Evolutionary conservation across 2,797 vertebrate genomes (phyloP), one percentile per base, ranked within the genome.

Genomic region (Yasuhikotakia modesta): DNA sequence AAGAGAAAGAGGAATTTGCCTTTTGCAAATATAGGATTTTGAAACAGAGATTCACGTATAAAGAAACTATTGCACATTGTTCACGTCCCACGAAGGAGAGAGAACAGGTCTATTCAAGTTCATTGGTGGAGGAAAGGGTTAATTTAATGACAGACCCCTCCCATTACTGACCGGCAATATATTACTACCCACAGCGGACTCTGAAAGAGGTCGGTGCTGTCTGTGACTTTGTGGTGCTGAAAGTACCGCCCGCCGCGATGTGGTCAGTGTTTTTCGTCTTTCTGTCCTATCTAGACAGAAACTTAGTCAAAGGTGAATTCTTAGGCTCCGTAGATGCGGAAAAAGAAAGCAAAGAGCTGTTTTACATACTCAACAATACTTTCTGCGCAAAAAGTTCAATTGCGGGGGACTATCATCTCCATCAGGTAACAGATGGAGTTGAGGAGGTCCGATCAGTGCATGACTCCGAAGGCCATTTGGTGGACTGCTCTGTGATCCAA

Each of bases 161-260:
- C 94, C 92, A 84, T 86, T 75, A 74, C 73, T 74, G 83, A 82
- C 80, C 83, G 85, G 86, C 75, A 81, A 80, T 69, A 84, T 87
- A 88, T 92, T 91, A 90, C 90, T 86, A 84, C 87, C 91, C 89
- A 79, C 79, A n/a, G 67, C 19, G 55, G 81, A 76, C 61, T 74
- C 73, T 88, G 89, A 90, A 43, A 75, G 58, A 79, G 71, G 32
- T 45, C 80, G 91, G 89, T 91, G 91, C 94, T 94, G 92, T 94
- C 93, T 92, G 81, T 64, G 82, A 67, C 57, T 83, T 87, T 52
- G 86, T 90, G 94, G 93, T 94, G 93, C 93, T 93, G 93, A 94
- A 93, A 86, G 87, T 76, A 75, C 81, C 88, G 55, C 81, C 67
- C 70, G 72, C 70, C 82, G 85, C 79, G 80, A 93, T 94, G 93